Base-by-base conservation (phyloP, 2,888 invertebrate genomes). In the Dioctria rufipes region DNA sequence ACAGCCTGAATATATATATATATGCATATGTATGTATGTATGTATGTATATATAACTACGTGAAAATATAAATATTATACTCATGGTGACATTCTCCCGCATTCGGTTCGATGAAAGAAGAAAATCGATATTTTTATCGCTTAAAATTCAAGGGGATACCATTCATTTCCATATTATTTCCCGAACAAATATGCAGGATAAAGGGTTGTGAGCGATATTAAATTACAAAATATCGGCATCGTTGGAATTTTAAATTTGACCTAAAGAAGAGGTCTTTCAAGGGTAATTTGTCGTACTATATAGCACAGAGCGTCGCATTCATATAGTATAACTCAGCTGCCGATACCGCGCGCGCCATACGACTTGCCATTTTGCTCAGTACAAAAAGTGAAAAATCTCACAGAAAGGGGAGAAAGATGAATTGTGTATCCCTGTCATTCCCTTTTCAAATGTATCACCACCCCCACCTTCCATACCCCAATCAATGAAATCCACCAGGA, bases 381-480 rank as follows among this genome's bases (percentile, higher is more conserved):
- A 46, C 2, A 54, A 54, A n/a, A 54, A 11, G 0, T 54, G 54
- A 54, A 54, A 54, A 54, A 54, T 54, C 4, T 25, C 25, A n/a
- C 11, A 11, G 11, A 54, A 54, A 54, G 8, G 54, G 54, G n/a
- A 54, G n/a, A 25, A 25, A 51, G 39, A 69, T 69, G 69, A 69
- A 69, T 67, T 69, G 69, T 65, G 65, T 51, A 37, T 37, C 69
- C 69, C 69, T 69, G 69, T 69, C 69, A 69, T 69, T 69, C 69
- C 69, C 51, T 69, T 39, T 51, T 69, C 51, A 69, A 69, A 51
- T 51, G 69, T 51, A 69, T 39, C 25, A 25, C 25, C 25, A 25
- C 25, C 25, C 1, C 25, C 25, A 2, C 25, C 25, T 25, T 2
- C 25, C 25, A 0, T 2, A 25, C 25, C 25, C 51, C 49, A 69